These are phyloP conservation scores for Alcedo atthis DNA, from an alignment of 2,797 vertebrate species.

Conservation along the genomic window DNA sequence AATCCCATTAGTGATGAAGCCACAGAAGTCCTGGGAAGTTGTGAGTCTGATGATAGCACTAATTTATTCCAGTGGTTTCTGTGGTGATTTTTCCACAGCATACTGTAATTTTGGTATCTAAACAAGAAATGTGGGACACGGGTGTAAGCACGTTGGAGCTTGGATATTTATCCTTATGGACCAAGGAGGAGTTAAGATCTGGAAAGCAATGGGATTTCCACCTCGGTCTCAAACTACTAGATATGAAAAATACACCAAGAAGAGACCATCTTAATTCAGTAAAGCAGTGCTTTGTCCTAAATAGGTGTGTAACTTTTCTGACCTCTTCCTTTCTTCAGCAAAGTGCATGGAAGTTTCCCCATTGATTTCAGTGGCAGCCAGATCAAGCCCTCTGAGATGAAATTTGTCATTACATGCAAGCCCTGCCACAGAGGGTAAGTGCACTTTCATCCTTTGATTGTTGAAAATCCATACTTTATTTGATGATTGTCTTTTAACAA, in stretches of 20 bases:
- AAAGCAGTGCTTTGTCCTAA: not conserved
- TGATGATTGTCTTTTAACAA: constrained; percentile 72
- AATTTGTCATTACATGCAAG: constrained; percentile 68
- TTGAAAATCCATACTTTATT: constrained; percentile 75
- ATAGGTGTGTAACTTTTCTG: not conserved
- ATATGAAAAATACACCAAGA: not conserved
- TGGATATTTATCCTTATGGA: not conserved
- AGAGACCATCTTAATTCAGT: not conserved
- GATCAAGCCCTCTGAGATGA: constrained; percentile 56
- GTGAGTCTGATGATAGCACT: not conserved
- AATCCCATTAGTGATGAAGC: not conserved
- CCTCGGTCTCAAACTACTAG: not conserved
- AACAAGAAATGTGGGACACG: not conserved
- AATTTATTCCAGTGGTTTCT: not conserved
- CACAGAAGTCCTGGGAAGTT: not conserved
- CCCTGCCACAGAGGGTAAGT: constrained; percentile 59
- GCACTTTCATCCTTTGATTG: constrained; percentile 68
- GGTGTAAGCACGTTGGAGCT: not conserved
- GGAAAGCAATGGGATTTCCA: not conserved
- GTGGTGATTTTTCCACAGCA: not conserved
- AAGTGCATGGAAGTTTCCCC: constrained; percentile 9
- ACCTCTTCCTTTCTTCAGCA: not conserved
- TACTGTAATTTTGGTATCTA: not conserved
- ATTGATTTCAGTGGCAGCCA: constrained; percentile 45
- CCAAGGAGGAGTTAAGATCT: not conserved